phyloP scores from a whole-genome alignment of 2,888 invertebrate genomes.

The Koerneria pararmatus region DNA sequence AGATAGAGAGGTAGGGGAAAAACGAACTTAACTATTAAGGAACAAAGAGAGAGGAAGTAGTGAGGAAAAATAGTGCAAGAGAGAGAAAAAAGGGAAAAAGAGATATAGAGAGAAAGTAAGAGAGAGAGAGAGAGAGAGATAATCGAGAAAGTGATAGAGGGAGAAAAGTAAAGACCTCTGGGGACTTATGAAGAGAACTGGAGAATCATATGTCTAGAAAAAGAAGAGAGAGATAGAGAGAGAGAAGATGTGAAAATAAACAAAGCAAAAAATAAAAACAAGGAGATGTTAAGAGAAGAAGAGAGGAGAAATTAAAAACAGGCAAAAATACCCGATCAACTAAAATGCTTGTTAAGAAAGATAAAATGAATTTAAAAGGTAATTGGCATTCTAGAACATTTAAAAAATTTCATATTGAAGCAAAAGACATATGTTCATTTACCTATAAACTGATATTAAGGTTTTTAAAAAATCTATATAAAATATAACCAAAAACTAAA shows the following conservation, averaged over 20 bases:
- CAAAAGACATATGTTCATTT: no score
- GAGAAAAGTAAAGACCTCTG: neutral
- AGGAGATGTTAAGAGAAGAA: no score
- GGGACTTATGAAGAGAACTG: neutral
- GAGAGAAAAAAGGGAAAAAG: neutral
- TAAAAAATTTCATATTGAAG: no score
- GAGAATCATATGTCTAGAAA: neutral
- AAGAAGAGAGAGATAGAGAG: slow-evolving; percentile 5
- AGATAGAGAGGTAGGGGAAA: no score
- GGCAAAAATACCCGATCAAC: no score
- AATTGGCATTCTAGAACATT: no score
- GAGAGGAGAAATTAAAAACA: no score
- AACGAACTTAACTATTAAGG: slow-evolving; percentile 9
- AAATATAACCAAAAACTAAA: no score
- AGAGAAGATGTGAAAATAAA: slow-evolving; percentile 3
- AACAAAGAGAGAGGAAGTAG: neutral
- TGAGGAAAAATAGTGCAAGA: slow-evolving; percentile 6
- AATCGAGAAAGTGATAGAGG: neutral
- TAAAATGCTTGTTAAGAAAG: no score
- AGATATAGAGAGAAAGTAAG: neutral
- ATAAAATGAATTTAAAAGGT: no score
- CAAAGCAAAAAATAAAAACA: neutral
- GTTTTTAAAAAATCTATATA: no score
- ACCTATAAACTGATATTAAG: no score
- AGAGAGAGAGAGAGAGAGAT: neutral